Conservation (phyloP, 2,113 vertebrate species). For the Petroica traversi region DNA sequence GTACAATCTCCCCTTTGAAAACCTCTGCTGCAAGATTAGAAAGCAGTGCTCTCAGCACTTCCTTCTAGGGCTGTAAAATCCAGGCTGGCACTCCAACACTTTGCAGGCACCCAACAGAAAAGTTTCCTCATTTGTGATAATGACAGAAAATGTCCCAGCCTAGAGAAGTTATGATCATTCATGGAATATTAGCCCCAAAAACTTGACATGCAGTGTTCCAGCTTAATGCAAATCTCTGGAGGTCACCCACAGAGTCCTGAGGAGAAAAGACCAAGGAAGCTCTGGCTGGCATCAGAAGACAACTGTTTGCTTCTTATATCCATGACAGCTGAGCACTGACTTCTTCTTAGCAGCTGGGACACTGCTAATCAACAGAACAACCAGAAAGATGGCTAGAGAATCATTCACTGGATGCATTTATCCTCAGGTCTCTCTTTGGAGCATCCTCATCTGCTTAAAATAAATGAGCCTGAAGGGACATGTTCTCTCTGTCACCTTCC, state of each 20-base stretch:
- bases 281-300: background rate
- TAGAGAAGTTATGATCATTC: background rate
- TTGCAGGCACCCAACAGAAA: background rate
- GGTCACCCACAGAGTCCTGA: background rate
- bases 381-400: background rate
- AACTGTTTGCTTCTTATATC: background rate
- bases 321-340: background rate
- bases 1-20: background rate
- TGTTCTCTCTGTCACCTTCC: background rate
- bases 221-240: background rate
- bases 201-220: background rate
- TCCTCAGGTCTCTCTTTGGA: background rate
- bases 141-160: background rate
- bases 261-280: background rate
- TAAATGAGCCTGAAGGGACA: background rate
- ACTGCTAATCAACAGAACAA: background rate
- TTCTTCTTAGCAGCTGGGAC: background rate
- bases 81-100: background rate
- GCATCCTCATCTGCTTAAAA: background rate
- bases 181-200: background rate
- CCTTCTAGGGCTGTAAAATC: conserved; percentile 9
- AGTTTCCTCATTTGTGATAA: background rate
- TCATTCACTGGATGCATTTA: background rate
- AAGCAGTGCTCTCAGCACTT: background rate
- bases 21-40: background rate